phyloP scores from a whole-genome alignment of 2,888 invertebrate species.

The Papilio demoleus region DNA sequence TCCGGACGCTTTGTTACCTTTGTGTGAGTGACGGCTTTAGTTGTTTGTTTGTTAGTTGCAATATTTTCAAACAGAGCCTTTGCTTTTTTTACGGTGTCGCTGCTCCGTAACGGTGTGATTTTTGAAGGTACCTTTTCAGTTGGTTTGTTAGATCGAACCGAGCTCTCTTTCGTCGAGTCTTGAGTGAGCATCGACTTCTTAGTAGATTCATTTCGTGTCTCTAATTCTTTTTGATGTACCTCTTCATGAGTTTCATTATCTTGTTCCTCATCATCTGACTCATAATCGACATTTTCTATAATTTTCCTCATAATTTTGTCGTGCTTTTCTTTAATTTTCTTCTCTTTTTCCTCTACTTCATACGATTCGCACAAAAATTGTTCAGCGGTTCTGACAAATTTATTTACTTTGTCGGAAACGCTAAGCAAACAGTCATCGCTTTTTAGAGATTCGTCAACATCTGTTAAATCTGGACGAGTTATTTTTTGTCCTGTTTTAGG shows the following conservation, averaged over 20 bases:
- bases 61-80: slow-evolving; percentile 88
- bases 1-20: slow-evolving; percentile 77
- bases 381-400: slow-evolving; percentile 85
- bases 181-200: slow-evolving; percentile 60
- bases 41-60: slow-evolving; percentile 69
- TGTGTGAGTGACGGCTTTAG: slow-evolving; percentile 54
- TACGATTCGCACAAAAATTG: slow-evolving; percentile 72
- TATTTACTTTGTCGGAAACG: slow-evolving; percentile 86
- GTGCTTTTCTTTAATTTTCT: slow-evolving; percentile 72
- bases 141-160: slow-evolving; percentile 47
- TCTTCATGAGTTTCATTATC: slow-evolving; percentile 44
- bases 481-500: slow-evolving; percentile 67
- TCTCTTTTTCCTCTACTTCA: slow-evolving; percentile 67
- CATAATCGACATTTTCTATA: slow-evolving; percentile 60
- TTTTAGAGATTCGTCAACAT: slow-evolving; percentile 83
- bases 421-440: slow-evolving; percentile 85
- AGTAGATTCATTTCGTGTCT: slow-evolving; percentile 46
- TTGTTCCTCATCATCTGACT: slow-evolving; percentile 49
- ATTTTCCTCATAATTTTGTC: slow-evolving; percentile 74
- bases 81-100: slow-evolving; percentile 87
- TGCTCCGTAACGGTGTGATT: slow-evolving; percentile 79
- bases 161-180: slow-evolving; percentile 55
- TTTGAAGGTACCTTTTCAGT: slow-evolving; percentile 61
- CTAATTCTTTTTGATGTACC: slow-evolving; percentile 43
- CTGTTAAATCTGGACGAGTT: slow-evolving; percentile 79